A percentile compares a stretch with the other conserved stretches of the same genome.
Evolutionary conservation across 1,140 invertebrate species (phyloP).

Genomic region (Pogonus chalceus): DNA sequence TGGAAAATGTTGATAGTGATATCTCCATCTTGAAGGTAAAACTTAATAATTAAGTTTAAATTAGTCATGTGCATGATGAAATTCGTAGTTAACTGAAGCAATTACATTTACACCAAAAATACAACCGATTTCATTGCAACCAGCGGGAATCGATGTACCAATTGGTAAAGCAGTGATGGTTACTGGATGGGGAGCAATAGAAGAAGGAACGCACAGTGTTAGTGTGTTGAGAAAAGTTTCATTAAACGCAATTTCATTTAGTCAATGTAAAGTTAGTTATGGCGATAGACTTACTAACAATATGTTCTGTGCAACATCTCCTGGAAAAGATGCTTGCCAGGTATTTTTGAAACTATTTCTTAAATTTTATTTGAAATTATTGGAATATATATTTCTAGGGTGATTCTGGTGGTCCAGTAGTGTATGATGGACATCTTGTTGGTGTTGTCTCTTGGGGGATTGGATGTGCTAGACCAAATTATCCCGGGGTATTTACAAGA

Average conservation of each 20-base stretch:
- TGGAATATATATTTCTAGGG: slow-evolving; percentile 21
- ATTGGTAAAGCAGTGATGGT: neutral
- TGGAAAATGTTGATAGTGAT: neutral
- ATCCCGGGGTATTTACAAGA: slow-evolving; percentile 50
- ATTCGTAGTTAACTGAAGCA: neutral
- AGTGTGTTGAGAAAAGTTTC: neutral
- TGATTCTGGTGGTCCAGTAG: slow-evolving; percentile 40
- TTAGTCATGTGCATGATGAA: neutral
- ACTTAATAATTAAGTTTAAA: neutral
- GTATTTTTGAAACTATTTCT: neutral
- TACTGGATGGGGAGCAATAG: neutral
- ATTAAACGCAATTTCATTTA: neutral
- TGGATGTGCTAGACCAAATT: slow-evolving; percentile 42
- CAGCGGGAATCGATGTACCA: neutral
- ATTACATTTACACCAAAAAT: neutral
- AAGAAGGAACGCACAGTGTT: neutral
- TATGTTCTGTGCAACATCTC: neutral
- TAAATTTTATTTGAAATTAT: slow-evolving; percentile 17
- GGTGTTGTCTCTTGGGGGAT: slow-evolving; percentile 50
- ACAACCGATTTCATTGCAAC: neutral
- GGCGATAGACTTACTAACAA: neutral
- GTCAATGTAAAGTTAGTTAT: neutral
- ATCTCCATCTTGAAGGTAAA: neutral
- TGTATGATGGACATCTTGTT: slow-evolving; percentile 33
- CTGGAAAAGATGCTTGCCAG: neutral